Conservation (phyloP, 2,888 invertebrate species). For the Perithous albicinctus region DNA sequence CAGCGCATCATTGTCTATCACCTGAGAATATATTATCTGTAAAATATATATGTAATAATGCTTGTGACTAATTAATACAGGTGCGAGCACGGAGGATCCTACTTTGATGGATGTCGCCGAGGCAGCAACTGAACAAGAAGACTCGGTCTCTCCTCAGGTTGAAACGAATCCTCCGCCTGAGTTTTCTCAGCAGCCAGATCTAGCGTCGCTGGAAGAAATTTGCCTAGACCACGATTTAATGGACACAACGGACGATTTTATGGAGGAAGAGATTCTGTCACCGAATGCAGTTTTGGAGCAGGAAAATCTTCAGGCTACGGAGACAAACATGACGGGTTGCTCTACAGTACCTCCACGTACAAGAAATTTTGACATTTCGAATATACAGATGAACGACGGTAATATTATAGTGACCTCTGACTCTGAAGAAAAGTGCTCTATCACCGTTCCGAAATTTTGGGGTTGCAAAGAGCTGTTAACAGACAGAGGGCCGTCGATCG, state of each 20-base stretch:
- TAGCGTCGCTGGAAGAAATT: background rate
- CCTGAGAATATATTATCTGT: background rate
- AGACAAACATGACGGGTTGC: background rate
- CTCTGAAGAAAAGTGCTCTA: background rate
- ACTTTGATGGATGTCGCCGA: background rate
- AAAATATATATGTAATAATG: background rate
- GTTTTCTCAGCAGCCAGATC: background rate
- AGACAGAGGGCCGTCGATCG: slow-evolving; percentile 17
- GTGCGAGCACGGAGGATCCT: background rate
- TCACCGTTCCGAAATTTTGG: slow-evolving; percentile 6
- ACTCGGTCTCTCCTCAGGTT: background rate
- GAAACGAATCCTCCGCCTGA: background rate
- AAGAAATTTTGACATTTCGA: background rate
- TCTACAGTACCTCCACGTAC: background rate
- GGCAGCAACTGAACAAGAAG: background rate
- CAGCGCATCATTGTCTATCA: background rate
- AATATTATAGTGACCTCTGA: background rate
- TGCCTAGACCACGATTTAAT: background rate
- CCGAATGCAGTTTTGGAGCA: slow-evolving; percentile 1
- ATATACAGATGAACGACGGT: slow-evolving; percentile 4
- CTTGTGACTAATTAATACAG: background rate
- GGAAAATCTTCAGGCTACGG: slow-evolving; percentile 5
- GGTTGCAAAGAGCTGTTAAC: background rate
- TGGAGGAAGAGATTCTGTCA: background rate
- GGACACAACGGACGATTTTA: background rate